Percentiles rank a stretch among this genome's conserved stretches.
Evolutionary conservation across 2,113 vertebrate genomes (phyloP).

Genomic region (Silurus asotus): DNA sequence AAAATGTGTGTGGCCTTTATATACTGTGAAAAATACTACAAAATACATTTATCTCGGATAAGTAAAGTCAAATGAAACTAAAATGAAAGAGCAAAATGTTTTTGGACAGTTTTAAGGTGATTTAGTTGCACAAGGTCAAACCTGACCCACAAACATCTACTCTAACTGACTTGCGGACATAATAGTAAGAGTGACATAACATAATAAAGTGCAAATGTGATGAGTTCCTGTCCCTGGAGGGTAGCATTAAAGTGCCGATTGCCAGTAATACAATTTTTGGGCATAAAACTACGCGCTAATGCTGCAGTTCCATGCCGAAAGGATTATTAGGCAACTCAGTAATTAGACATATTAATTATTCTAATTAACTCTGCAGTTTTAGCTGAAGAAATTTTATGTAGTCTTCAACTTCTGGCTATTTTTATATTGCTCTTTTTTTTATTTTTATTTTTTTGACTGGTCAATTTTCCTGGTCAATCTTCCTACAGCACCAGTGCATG

Average conservation of each 20-base stretch:
- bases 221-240: conserved; percentile 18
- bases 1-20: too few relatives aligned
- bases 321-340: conserved; percentile 21
- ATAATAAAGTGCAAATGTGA: conserved; percentile 7
- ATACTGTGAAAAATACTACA: too few relatives aligned
- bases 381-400: conserved; percentile 22
- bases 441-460: not conserved
- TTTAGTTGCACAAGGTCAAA: not conserved
- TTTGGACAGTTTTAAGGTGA: not conserved
- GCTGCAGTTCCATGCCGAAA: conserved; percentile 23
- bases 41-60: not conserved
- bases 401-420: not conserved
- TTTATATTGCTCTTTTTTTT: not conserved
- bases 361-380: conserved; percentile 25
- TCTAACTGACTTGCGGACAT: not conserved
- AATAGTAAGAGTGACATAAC: not conserved
- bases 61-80: not conserved
- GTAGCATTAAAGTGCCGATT: conserved; percentile 28
- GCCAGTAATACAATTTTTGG: conserved; percentile 22
- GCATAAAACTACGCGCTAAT: conserved; percentile 21
- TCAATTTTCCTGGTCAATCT: not conserved
- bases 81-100: not conserved
- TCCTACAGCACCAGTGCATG: conserved; percentile 27
- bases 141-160: not conserved
- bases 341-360: conserved; percentile 31